Conservation (phyloP, 2,113 vertebrate species). For the Corythornis cristatus region DNA sequence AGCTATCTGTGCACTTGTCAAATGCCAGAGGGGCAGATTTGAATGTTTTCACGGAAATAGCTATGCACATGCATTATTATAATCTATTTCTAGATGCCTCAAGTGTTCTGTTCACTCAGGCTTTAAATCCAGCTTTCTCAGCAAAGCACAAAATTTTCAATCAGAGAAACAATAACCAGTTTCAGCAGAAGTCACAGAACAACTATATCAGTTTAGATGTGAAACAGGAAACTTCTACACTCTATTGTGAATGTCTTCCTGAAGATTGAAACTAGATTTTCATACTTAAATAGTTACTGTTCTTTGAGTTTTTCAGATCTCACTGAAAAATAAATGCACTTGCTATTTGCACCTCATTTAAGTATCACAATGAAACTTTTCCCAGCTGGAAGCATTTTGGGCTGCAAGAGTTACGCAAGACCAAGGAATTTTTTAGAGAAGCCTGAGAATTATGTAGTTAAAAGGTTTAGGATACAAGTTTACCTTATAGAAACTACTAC, state of each 20-base stretch:
- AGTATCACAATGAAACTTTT: not conserved
- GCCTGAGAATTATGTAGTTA: not conserved
- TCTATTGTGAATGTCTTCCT: not conserved
- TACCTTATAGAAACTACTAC: not conserved
- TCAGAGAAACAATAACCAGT: not conserved
- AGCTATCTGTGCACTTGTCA: not conserved
- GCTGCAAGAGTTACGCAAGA: not conserved
- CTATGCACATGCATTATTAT: not conserved
- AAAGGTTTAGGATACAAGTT: not conserved
- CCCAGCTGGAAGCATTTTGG: not conserved
- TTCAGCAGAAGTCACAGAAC: not conserved
- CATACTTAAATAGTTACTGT: not conserved
- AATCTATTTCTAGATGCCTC: not conserved
- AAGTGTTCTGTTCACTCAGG: not conserved
- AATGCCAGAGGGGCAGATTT: accelerated
- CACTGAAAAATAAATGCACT: not conserved
- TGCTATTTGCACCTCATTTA: not conserved
- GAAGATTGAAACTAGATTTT: not conserved
- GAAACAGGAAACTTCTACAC: not conserved
- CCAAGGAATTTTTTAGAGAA: not conserved
- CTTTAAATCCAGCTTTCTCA: not conserved
- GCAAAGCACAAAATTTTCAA: not conserved
- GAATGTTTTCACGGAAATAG: not conserved
- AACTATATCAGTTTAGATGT: not conserved
- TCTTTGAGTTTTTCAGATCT: not conserved